phyloP scores from a whole-genome alignment of 2,888 invertebrate genomes.

The Trichogramma evanescens region DNA sequence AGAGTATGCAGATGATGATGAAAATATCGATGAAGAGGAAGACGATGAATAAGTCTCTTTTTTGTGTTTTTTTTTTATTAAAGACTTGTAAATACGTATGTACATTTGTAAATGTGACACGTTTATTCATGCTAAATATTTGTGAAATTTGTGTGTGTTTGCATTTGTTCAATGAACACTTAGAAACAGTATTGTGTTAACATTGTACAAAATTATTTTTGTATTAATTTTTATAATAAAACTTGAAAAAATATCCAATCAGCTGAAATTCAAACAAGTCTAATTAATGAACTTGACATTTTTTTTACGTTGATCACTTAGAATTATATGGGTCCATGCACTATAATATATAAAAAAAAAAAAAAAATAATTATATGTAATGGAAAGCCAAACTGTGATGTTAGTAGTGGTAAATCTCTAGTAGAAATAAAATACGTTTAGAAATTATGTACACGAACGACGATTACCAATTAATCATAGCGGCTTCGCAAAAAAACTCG shows the following conservation, averaged over 20 bases:
- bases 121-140: background rate
- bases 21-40: background rate
- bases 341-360: no score
- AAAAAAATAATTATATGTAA: no score
- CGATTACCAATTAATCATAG: no score
- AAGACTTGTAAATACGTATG: background rate
- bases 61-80: background rate
- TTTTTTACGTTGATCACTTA: no score
- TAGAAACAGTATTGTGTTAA: background rate
- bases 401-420: no score
- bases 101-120: background rate
- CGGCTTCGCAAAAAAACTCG: no score
- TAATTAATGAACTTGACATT: no score
- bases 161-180: background rate
- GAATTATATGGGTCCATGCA: no score
- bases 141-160: background rate
- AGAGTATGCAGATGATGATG: slow-evolving; percentile 1
- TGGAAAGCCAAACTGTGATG: no score
- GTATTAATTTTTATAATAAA: background rate
- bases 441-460: no score
- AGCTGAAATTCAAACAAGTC: no score
- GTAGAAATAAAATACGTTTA: no score
- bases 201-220: slow-evolving; percentile 4
- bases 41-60: background rate
- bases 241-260: background rate